Evolutionary conservation across 2,797 vertebrate species (phyloP).

Genomic region (Microcaecilia unicolor): DNA sequence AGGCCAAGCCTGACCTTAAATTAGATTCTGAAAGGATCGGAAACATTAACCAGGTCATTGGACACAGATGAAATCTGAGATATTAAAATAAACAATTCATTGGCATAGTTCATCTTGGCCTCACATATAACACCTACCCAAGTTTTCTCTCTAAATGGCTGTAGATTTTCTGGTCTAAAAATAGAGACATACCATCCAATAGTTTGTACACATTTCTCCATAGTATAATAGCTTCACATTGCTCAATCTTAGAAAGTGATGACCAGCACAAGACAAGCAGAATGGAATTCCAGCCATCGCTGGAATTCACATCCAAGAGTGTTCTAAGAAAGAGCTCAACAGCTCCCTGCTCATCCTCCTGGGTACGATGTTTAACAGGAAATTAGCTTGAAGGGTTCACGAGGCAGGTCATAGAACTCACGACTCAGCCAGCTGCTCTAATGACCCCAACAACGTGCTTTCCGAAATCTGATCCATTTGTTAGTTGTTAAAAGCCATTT

Average conservation of each 20-base stretch:
- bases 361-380: conserved; percentile 59
- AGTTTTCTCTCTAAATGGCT: too few species aligned
- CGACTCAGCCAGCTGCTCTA: conserved; percentile 57
- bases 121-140: too few species aligned
- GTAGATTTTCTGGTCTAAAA: too few species aligned
- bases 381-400: conserved; percentile 56
- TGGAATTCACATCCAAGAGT: conserved; percentile 61
- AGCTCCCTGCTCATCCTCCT: conserved; percentile 46
- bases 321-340: conserved; percentile 47
- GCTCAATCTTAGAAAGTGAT: conserved; percentile 19
- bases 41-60: too few species aligned
- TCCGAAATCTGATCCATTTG: conserved; percentile 54
- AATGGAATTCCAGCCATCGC: conserved; percentile 61
- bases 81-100: too few species aligned
- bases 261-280: conserved; percentile 43
- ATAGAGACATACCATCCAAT: too few species aligned
- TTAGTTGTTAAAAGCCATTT: conserved; percentile 51
- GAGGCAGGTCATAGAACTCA: conserved; percentile 46
- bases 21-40: too few species aligned
- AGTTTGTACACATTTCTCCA: too few species aligned
- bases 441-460: conserved; percentile 58
- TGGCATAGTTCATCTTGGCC: too few species aligned
- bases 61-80: too few species aligned
- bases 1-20: too few species aligned
- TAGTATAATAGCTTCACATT: background rate